A percentile compares a stretch with the other conserved stretches of the same genome.
These are phyloP conservation scores for Thalassophryne amazonica DNA, from an alignment of 2,797 vertebrate species.

Conservation along the genomic window DNA sequence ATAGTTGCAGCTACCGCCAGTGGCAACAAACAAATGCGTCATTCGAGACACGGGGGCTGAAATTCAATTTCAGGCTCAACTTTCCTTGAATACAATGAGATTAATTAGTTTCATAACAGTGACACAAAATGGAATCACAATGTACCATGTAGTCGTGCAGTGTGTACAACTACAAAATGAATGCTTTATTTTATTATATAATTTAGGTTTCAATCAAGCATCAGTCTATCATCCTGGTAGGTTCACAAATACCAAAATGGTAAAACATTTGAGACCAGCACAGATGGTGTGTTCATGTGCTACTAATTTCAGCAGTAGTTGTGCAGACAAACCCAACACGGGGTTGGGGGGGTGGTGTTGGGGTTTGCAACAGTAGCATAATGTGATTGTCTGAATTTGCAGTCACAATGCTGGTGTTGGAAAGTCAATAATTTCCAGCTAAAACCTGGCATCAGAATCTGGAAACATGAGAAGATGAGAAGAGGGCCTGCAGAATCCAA, in stretches of 20 bases:
- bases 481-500: background rate
- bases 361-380: too few species aligned
- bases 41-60: slow-evolving; percentile 18
- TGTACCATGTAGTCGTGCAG: slow-evolving; percentile 31
- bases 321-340: background rate
- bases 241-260: slow-evolving; percentile 7
- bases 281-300: background rate
- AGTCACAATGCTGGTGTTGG: background rate
- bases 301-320: background rate
- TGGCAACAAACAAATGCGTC: slow-evolving; percentile 45
- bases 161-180: slow-evolving; percentile 31
- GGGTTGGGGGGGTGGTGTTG: too few species aligned
- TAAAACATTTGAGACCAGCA: slow-evolving; percentile 2
- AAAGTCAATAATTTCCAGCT: background rate
- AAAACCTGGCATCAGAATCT: background rate
- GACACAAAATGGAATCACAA: slow-evolving; percentile 16
- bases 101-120: slow-evolving; percentile 52
- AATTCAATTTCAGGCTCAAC: slow-evolving; percentile 50
- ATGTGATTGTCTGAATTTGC: background rate
- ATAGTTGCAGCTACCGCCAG: slow-evolving; percentile 3
- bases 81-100: slow-evolving; percentile 42
- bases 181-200: slow-evolving; percentile 11
- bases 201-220: slow-evolving; percentile 11
- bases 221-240: slow-evolving; percentile 4
- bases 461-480: background rate